Evolutionary conservation across 2,113 vertebrate species (phyloP).

Genomic region (Lasiurus cinereus): DNA sequence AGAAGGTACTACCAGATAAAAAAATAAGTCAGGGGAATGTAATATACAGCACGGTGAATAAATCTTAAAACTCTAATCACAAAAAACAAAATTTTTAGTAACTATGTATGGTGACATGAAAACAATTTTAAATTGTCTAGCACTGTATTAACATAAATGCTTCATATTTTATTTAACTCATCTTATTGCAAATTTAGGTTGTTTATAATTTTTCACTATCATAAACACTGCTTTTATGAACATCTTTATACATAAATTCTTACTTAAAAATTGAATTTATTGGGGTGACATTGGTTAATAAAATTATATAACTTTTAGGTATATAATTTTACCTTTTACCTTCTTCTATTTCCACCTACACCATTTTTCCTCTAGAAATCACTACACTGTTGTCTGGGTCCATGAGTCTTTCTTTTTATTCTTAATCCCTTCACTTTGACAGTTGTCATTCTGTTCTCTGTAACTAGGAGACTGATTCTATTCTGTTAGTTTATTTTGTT

Average conservation of each 20-base stretch:
- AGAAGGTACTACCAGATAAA: too few relatives aligned
- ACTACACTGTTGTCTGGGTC: too few relatives aligned
- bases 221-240: conserved; percentile 33
- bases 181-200: background rate
- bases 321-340: too few relatives aligned
- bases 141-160: background rate
- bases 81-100: too few relatives aligned
- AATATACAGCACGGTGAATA: too few relatives aligned
- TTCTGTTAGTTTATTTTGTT: background rate
- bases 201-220: conserved; percentile 17
- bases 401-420: too few relatives aligned
- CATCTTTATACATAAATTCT: background rate
- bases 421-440: too few relatives aligned
- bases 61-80: too few relatives aligned
- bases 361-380: too few relatives aligned
- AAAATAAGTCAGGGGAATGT: too few relatives aligned
- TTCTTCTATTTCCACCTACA: too few relatives aligned
- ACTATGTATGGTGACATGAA: background rate
- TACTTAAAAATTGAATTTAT: background rate
- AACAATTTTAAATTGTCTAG: background rate
- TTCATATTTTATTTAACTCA: background rate
- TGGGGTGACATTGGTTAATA: background rate
- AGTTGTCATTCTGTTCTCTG: background rate
- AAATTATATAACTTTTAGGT: too few relatives aligned
- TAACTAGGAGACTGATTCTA: background rate